Conservation (phyloP, 2,797 vertebrate genomes). For the Myotis daubentonii region DNA sequence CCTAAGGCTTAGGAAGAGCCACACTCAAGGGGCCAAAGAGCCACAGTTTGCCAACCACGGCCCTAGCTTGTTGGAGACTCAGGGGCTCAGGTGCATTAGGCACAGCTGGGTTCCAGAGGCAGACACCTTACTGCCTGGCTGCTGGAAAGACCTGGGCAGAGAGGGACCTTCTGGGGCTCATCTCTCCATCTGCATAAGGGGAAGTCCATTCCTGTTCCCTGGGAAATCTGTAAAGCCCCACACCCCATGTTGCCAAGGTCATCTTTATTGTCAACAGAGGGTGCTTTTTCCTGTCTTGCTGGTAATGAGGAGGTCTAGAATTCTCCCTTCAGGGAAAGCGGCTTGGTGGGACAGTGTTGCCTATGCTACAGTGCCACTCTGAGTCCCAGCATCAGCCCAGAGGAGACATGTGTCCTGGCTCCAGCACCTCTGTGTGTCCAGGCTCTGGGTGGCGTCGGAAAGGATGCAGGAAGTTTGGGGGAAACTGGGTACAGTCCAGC, state of each 20-base stretch:
- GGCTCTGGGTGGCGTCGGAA: background rate
- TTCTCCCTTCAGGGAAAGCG: background rate
- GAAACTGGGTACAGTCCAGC: background rate
- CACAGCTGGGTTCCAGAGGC: background rate
- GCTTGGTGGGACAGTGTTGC: background rate
- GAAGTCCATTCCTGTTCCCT: background rate
- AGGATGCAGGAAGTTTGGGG: no score
- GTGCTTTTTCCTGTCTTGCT: background rate
- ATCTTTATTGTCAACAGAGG: background rate
- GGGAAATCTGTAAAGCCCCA: background rate
- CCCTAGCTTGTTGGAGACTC: background rate
- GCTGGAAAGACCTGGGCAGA: background rate
- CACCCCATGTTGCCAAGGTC: fast-evolving
- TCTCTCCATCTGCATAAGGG: background rate
- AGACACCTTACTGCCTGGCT: background rate
- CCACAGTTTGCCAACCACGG: no score
- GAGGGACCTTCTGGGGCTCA: background rate
- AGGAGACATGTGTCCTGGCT: background rate
- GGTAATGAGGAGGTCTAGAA: background rate
- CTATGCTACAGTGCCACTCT: background rate
- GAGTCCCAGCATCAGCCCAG: background rate
- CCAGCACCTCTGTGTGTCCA: background rate
- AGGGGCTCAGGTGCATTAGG: background rate
- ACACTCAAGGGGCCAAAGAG: no score
- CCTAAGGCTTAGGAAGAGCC: no score